Evolutionary conservation across 2,888 invertebrate species (phyloP).

Genomic region (Laothoe populi): DNA sequence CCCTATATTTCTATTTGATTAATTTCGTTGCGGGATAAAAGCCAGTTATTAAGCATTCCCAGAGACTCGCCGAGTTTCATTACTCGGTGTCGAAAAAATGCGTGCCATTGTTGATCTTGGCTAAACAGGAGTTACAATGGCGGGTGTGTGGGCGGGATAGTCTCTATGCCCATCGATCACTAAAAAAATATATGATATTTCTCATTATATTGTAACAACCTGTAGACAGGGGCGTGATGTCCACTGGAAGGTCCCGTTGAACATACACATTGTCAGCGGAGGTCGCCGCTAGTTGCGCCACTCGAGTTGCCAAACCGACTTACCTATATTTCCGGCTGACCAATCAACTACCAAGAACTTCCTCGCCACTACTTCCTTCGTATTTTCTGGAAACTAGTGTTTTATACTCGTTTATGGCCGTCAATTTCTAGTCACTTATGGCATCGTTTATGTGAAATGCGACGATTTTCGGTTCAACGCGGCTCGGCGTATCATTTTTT

Average conservation of each 20-base stretch:
- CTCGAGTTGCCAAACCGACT: slow-evolving; percentile 67
- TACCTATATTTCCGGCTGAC: slow-evolving; percentile 42
- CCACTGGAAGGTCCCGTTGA: slow-evolving; percentile 42
- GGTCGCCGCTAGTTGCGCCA: slow-evolving; percentile 57
- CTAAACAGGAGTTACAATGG: too few species aligned
- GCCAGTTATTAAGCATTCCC: too few species aligned
- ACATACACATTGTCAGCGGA: slow-evolving; percentile 43
- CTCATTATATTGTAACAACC: slow-evolving; percentile 46
- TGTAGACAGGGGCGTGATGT: slow-evolving; percentile 60
- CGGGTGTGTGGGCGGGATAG: too few species aligned
- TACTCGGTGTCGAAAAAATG: too few species aligned
- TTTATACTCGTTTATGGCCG: neutral
- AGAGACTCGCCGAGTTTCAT: too few species aligned
- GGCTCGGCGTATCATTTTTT: too few species aligned
- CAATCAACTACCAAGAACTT: slow-evolving; percentile 28
- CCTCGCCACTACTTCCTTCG: slow-evolving; percentile 34
- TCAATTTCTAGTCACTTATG: neutral
- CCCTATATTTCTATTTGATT: too few species aligned
- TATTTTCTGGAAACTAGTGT: neutral
- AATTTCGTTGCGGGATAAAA: too few species aligned
- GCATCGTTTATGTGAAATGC: too few species aligned
- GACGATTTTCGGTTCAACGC: too few species aligned
- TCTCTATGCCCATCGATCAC: too few species aligned
- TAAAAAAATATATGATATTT: slow-evolving; percentile 2
- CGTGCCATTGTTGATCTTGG: too few species aligned